Evolutionary conservation across 37 sponge, comb jelly and placozoan genomes (phyloP), one percentile per base, ranked within the genome.

Genomic region (Sycon ciliatum): DNA sequence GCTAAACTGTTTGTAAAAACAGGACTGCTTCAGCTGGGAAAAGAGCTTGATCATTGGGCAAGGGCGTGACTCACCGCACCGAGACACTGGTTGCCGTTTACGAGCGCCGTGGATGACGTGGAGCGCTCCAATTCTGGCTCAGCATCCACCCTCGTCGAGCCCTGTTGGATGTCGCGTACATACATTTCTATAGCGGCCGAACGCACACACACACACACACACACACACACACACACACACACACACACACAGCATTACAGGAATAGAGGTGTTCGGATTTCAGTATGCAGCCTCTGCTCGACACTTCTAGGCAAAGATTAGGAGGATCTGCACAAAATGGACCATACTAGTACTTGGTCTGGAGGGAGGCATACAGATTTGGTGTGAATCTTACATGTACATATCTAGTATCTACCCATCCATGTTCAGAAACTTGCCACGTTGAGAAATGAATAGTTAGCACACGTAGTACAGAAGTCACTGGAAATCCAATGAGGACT

Each of bases 31-130:
- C n/a, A n/a, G n/a, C n/a, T n/a, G n/a, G n/a, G n/a, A n/a, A n/a
- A n/a, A n/a, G n/a, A n/a, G n/a, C n/a, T n/a, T n/a, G n/a, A n/a
- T n/a, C n/a, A n/a, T n/a, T n/a, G n/a, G n/a, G 53, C 16, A 18
- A 46, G 53, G 16, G 13, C 53, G 13, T 6, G 28, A 57, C 83
- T 75, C 40, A 89, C 90, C 27, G 82, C 23, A 49, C 94, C 94
- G 24, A 88, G 73, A 22, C 78, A 86, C 64, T 88, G 85, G 22
- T 61, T 69, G 6, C 86, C 94, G 55, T 93, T 81, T 18, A 93
- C 89, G 34, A 79, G 71, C 26, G 89, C 94, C 38, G 94, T 93
- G 1, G 82, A 76, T 28, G 78, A 56, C 0, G 89, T 83, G 61
- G 88, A 79, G 67, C 83, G 82, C 34, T 83, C 70, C 28, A 88